phyloP scores from a whole-genome alignment of 2,888 invertebrate species.

The Ophion slaviceki region DNA sequence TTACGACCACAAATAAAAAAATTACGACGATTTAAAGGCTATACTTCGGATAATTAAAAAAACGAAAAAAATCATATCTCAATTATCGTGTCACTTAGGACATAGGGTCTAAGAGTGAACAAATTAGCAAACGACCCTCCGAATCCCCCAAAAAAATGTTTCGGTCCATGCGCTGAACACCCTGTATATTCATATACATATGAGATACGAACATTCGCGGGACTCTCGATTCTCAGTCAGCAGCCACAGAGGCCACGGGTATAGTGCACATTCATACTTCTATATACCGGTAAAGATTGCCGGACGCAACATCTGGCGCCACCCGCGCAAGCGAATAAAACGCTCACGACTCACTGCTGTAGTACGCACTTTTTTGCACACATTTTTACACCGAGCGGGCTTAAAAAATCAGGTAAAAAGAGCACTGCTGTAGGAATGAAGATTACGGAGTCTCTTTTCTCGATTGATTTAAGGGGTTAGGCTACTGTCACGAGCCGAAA shows the following conservation, averaged over 20 bases:
- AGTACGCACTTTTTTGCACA: constrained; percentile 12
- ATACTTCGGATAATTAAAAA: no score
- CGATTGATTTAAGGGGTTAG: neutral
- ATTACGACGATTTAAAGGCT: no score
- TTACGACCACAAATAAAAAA: no score
- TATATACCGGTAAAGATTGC: constrained; percentile 71
- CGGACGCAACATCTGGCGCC: constrained; percentile 78
- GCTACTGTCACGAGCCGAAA: no score
- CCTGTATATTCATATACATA: neutral
- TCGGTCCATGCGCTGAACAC: no score
- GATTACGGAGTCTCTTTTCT: neutral
- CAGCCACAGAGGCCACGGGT: constrained; percentile 42
- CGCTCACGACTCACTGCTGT: constrained; percentile 40
- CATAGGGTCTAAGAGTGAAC: no score
- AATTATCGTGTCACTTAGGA: no score
- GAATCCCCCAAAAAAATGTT: no score
- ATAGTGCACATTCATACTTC: constrained; percentile 44
- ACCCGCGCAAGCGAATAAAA: constrained; percentile 65
- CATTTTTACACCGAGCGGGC: neutral
- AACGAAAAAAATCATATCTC: no score
- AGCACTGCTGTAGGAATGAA: neutral
- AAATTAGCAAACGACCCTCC: no score
- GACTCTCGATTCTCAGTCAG: constrained; percentile 39
- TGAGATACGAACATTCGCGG: constrained; percentile 15
- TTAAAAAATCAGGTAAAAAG: neutral